Conservation (phyloP, 2,888 invertebrate species). For the Tipula lateralis region DNA sequence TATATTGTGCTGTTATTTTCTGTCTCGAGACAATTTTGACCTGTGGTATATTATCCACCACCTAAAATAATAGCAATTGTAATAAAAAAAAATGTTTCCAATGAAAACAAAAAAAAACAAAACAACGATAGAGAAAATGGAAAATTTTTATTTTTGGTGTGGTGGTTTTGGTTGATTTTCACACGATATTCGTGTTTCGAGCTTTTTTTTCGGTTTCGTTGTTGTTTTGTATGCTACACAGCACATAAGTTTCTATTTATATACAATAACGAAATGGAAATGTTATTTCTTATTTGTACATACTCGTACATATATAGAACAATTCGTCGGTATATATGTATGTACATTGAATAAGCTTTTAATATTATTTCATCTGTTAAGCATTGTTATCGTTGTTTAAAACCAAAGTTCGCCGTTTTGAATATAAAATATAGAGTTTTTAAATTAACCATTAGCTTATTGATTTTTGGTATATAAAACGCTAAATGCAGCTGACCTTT, state of each 20-base stretch:
- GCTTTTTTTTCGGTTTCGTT: not conserved
- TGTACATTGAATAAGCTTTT: not conserved
- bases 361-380: not conserved
- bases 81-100: not conserved
- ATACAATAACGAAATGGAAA: not conserved
- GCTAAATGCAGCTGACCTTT: not conserved
- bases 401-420: not conserved
- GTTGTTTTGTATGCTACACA: not conserved
- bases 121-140: not conserved
- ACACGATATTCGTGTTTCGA: conserved; percentile 5
- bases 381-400: not conserved
- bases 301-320: not conserved
- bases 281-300: not conserved
- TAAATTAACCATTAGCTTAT: not conserved
- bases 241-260: not conserved
- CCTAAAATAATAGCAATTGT: conserved; percentile 11
- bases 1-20: not conserved
- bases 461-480: not conserved
- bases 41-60: not conserved
- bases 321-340: not conserved
- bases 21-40: conserved; percentile 24
- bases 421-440: not conserved
- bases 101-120: not conserved
- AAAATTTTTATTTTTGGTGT: not conserved
- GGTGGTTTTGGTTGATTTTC: conserved; percentile 19